These are phyloP conservation scores for Scomber scombrus DNA, from an alignment of 2,113 vertebrate genomes.

Conservation along the genomic window DNA sequence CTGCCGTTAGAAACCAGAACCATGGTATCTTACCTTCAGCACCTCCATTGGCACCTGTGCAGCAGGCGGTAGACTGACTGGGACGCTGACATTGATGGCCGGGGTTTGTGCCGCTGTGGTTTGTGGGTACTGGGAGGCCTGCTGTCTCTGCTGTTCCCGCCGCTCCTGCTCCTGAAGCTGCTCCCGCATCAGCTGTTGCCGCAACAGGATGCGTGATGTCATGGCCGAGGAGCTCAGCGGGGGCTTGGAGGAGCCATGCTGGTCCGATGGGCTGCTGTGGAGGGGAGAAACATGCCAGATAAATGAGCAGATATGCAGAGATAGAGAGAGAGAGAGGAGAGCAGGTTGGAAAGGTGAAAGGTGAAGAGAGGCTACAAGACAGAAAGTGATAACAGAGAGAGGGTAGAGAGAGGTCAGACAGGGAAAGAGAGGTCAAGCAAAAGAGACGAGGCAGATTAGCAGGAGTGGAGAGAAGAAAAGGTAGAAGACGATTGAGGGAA, in stretches of 20 bases:
- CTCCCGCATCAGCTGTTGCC: slow-evolving; percentile 99
- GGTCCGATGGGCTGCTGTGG: slow-evolving; percentile 89
- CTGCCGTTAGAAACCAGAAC: background rate
- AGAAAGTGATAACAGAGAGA: slow-evolving; percentile 30
- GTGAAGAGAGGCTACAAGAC: slow-evolving; percentile 26
- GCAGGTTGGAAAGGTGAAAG: slow-evolving; percentile 39
- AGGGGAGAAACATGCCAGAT: slow-evolving; percentile 22
- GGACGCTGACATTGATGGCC: slow-evolving; percentile 95
- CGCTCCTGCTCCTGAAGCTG: slow-evolving; percentile 98
- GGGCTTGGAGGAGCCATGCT: slow-evolving; percentile 94
- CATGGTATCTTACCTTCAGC: slow-evolving; percentile 90
- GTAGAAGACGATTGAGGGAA: slow-evolving; percentile 26
- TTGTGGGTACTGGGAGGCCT: slow-evolving; percentile 88
- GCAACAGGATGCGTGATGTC: slow-evolving; percentile 97
- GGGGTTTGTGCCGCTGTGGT: slow-evolving; percentile 90
- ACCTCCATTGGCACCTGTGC: slow-evolving; percentile 97
- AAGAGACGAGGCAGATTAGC: slow-evolving; percentile 44
- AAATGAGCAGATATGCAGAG: slow-evolving; percentile 18
- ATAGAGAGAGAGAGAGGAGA: background rate
- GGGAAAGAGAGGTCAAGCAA: slow-evolving; percentile 66
- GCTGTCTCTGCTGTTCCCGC: slow-evolving; percentile 93
- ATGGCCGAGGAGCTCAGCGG: slow-evolving; percentile 94
- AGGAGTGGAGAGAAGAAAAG: background rate
- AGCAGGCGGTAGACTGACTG: slow-evolving; percentile 86
- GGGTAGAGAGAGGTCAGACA: slow-evolving; percentile 49